Conservation (phyloP, 2,113 vertebrate species). For the Ictalurus punctatus region DNA sequence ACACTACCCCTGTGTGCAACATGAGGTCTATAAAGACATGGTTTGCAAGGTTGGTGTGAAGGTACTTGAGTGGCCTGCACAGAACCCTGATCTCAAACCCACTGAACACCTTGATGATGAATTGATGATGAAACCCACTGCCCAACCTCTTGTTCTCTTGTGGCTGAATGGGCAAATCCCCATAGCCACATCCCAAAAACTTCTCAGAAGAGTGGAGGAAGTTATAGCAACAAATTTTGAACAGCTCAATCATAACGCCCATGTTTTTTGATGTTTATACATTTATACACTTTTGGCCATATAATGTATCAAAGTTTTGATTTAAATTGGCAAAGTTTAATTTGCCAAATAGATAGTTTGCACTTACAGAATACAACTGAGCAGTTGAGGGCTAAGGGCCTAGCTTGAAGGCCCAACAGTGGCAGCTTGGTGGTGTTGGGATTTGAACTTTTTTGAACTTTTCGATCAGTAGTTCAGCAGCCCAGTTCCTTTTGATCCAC, state of each 20-base stretch:
- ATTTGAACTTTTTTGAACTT: neutral
- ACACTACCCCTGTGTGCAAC: neutral
- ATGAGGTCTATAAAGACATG: neutral
- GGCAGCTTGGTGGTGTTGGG: neutral
- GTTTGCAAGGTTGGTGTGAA: neutral
- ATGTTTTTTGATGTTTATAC: neutral
- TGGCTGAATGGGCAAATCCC: neutral
- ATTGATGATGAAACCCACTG: too few species aligned
- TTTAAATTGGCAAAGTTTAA: neutral
- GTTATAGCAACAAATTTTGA: neutral
- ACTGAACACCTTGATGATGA: neutral
- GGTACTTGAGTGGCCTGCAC: neutral
- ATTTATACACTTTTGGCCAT: neutral
- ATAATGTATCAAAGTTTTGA: neutral
- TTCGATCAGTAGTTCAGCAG: neutral
- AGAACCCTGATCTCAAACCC: neutral
- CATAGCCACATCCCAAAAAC: neutral
- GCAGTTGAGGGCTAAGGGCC: neutral
- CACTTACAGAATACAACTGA: neutral
- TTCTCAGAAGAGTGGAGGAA: neutral
- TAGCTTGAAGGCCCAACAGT: neutral
- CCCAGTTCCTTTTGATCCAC: neutral
- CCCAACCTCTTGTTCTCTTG: neutral
- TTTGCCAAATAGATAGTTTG: neutral
- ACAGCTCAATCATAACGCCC: neutral